Evolutionary conservation across 1,140 invertebrate genomes (phyloP), one percentile per base, ranked within the genome.

Genomic region (Ceratitis capitata): DNA sequence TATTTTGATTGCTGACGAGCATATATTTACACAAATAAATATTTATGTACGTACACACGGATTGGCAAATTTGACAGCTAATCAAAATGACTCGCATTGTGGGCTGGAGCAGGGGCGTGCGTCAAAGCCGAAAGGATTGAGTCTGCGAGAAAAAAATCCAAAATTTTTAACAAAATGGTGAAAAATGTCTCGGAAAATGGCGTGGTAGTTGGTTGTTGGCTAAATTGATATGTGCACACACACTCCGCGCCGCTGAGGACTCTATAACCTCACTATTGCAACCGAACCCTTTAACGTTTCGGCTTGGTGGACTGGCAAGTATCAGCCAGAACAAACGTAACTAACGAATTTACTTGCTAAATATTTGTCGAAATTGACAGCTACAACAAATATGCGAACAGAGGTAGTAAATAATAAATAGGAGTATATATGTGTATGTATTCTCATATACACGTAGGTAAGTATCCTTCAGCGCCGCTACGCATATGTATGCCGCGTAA

Each of bases 291-390:
- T 78, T 78, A 14, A 23, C 69, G 69, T 0, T 6, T n/a, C 42
- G 39, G n/a, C 23, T 45, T 9, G 14, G 45, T 2, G 7, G n/a
- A 42, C 39, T 7, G n/a, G 12, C 69, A 45, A 39, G 69, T 78
- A 78, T n/a, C 69, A 45, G 69, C 23, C n/a, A 39, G 69, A 14
- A 12, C 56, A 78, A 45, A 85, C 45, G 42, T 7, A 47, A 74
- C 64, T 85, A 85, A 85, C 84, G 84, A 85, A 85, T 78, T 78
- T 85, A 42, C 61, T 32, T 58, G 42, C 58, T 85, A 85, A 85
- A 85, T 85, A 85, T 85, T 85, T 74, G 84, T 74, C 61, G 42
- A 51, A 58, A 74, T 85, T 85, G 84, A 78, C 45, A 84, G 83
- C 26, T 51, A 51, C 42, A 53, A 35, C 26, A 83, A 53, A 49